Conservation (phyloP, 2,113 vertebrate genomes). For the Jaculus jaculus region DNA sequence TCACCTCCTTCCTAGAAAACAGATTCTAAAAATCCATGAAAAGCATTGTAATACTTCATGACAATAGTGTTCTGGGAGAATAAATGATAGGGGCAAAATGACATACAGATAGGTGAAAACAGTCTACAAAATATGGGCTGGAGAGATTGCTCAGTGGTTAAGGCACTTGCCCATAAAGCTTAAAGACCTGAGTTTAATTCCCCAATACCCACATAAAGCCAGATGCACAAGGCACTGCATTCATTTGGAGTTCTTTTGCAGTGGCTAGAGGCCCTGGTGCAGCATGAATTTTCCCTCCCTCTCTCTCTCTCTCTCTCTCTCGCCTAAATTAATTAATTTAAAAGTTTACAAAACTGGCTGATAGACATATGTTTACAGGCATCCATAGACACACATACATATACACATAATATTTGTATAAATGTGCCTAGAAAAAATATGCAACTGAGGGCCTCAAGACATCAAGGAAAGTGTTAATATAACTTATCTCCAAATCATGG, state of each 20-base stretch:
- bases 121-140: slow-evolving; percentile 10
- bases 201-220: no score
- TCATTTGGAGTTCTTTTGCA: no score
- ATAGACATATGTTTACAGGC: neutral
- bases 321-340: no score
- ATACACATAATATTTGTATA: neutral
- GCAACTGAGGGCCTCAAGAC: no score
- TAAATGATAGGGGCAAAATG: neutral
- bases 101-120: slow-evolving; percentile 1
- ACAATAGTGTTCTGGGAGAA: slow-evolving; percentile 30
- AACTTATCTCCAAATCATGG: neutral
- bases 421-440: neutral
- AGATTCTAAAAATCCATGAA: slow-evolving; percentile 18
- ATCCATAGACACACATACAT: neutral
- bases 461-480: neutral
- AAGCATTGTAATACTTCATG: slow-evolving; percentile 34
- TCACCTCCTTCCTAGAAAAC: slow-evolving; percentile 19
- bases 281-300: no score
- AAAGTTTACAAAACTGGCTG: slow-evolving; percentile 18
- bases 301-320: no score
- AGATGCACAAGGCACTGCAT: no score
- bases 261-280: no score
- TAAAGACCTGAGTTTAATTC: no score
- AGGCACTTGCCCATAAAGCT: no score
- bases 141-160: no score